Conservation (phyloP, 1,140 invertebrate species). For the Oryctes rhinoceros region DNA sequence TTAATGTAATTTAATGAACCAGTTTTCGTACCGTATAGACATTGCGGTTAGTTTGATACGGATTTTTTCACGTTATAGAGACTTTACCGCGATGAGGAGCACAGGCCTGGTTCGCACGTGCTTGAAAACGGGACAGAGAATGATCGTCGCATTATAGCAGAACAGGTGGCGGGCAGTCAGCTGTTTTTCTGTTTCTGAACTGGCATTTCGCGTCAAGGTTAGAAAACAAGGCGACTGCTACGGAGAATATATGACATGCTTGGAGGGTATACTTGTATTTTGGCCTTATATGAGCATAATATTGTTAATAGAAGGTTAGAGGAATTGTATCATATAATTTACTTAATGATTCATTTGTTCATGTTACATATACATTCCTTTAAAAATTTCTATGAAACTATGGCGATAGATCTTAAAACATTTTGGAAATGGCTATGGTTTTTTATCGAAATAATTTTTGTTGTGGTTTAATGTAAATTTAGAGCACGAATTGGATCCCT, state of each 20-base stretch:
- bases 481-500: too few species aligned
- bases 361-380: background rate
- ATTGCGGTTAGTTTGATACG: background rate
- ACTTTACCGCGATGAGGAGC: background rate
- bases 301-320: background rate
- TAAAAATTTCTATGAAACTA: background rate
- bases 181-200: conserved; percentile 15
- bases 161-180: conserved; percentile 16
- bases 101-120: background rate
- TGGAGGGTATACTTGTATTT: conserved; percentile 9
- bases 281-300: conserved; percentile 21
- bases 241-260: background rate
- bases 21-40: background rate
- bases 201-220: conserved; percentile 20
- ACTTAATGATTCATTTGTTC: background rate
- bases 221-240: conserved; percentile 7
- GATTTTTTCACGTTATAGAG: background rate
- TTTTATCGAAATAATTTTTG: too few species aligned
- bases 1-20: conserved; percentile 18
- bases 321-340: background rate
- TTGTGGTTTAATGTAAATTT: too few species aligned
- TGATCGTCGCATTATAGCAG: background rate
- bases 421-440: too few species aligned
- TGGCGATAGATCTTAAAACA: too few species aligned
- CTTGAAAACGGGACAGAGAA: background rate